Conservation (phyloP, 2,113 vertebrate genomes). For the Rhinoderma darwinii region DNA sequence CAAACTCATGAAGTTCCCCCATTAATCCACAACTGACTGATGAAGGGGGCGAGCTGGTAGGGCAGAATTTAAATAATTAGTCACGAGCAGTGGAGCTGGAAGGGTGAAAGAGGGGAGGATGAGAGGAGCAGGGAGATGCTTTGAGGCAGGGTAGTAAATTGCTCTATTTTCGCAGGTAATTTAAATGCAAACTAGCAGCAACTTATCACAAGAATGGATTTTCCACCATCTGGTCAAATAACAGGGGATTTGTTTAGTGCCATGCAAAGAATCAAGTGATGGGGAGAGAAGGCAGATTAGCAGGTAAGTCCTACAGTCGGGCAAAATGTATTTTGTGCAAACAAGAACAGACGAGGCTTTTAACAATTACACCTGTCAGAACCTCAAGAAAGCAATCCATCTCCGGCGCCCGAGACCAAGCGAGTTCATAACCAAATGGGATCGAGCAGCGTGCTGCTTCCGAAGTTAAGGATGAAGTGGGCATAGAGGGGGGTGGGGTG, state of each 20-base stretch:
- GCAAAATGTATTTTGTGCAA: constrained; percentile 99
- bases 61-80: constrained; percentile 95
- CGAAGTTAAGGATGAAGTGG: constrained; percentile 57
- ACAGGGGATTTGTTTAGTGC: constrained; percentile 99
- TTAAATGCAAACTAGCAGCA: constrained; percentile 99
- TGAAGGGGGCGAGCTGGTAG: constrained; percentile 82
- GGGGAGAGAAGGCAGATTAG: constrained; percentile 95
- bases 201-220: constrained; percentile 99
- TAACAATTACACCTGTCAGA: constrained; percentile 99
- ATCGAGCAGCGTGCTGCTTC: constrained; percentile 53
- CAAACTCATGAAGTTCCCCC: constrained; percentile 59
- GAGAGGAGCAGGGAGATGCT: constrained; percentile 83
- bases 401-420: constrained; percentile 93
- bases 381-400: constrained; percentile 99
- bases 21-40: constrained; percentile 55
- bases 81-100: constrained; percentile 92
- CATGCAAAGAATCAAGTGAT: constrained; percentile 99
- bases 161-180: constrained; percentile 99
- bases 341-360: constrained; percentile 99
- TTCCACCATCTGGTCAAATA: constrained; percentile 99
- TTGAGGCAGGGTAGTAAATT: constrained; percentile 99
- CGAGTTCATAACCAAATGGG: constrained; percentile 96
- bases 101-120: constrained; percentile 84
- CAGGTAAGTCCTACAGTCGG: constrained; percentile 94
- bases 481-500: constrained; percentile 41